Conservation (phyloP, 2,888 invertebrate species). For the Alloscopus bannaensis region DNA sequence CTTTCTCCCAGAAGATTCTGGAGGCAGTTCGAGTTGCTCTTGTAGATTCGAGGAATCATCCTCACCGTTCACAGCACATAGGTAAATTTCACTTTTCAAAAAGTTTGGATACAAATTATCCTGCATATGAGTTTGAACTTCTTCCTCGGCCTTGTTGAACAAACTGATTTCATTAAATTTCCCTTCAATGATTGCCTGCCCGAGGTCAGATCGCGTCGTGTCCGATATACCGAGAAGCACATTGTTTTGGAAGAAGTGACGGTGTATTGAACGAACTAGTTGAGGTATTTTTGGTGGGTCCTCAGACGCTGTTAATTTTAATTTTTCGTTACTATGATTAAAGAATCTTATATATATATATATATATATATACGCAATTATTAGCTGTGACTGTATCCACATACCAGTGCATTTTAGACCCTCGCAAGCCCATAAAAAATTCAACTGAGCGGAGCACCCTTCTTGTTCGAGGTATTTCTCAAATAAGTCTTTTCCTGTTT, state of each 20-base stretch:
- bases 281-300: conserved; percentile 84
- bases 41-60: conserved; percentile 42
- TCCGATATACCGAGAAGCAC: conserved; percentile 86
- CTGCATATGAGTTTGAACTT: conserved; percentile 89
- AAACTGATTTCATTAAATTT: conserved; percentile 83
- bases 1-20: conserved; percentile 28
- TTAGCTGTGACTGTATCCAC: background rate
- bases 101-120: conserved; percentile 94
- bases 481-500: conserved; percentile 85
- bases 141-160: conserved; percentile 89
- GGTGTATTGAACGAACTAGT: conserved; percentile 83
- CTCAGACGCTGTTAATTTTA: conserved; percentile 75
- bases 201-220: conserved; percentile 86
- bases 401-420: conserved; percentile 77
- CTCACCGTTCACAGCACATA: conserved; percentile 75
- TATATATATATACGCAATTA: background rate
- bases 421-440: conserved; percentile 96
- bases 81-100: conserved; percentile 93
- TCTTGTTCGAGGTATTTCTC: conserved; percentile 71
- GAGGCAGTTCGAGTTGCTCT: conserved; percentile 41
- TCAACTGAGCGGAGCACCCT: conserved; percentile 82
- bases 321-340: no score
- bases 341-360: conserved; percentile 1
- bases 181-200: conserved; percentile 81
- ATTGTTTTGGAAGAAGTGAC: conserved; percentile 83